Conservation (phyloP, 1,140 invertebrate genomes). For the Scaptomyza pallida region DNA sequence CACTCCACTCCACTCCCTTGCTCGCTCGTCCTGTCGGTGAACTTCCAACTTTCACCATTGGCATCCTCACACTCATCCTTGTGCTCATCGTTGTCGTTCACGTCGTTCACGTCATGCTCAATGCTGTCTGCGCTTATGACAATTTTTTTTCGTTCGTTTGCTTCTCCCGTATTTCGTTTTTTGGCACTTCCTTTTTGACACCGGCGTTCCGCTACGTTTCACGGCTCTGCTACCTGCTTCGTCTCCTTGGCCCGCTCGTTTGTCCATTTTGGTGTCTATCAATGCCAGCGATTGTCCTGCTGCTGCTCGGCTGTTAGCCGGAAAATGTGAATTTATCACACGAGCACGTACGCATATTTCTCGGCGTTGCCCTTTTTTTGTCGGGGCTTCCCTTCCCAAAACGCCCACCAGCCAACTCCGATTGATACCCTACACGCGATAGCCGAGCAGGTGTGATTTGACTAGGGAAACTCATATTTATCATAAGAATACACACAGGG, state of each 20-base stretch:
- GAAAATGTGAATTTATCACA: conserved; percentile 82
- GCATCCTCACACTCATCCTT: neutral
- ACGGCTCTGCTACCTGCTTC: conserved; percentile 48
- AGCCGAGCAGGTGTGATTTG: too few species aligned
- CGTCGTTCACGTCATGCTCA: conserved; percentile 5
- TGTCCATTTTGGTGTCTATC: conserved; percentile 54
- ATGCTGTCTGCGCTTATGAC: conserved; percentile 14
- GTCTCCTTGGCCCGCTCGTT: conserved; percentile 29
- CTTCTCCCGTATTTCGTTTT: conserved; percentile 33
- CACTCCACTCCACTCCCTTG: neutral
- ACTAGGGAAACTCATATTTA: too few species aligned
- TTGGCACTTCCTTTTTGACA: conserved; percentile 77
- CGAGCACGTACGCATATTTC: conserved; percentile 79
- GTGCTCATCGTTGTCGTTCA: conserved; percentile 12
- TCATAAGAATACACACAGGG: too few species aligned
- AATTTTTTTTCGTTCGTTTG: conserved; percentile 18
- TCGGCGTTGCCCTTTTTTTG: conserved; percentile 41
- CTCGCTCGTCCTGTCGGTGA: neutral
- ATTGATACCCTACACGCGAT: neutral
- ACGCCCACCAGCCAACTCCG: neutral
- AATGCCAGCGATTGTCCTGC: conserved; percentile 67
- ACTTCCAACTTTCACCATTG: too few species aligned
- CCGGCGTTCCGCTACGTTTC: conserved; percentile 78
- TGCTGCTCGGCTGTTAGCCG: conserved; percentile 59
- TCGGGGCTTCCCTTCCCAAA: neutral